These are phyloP conservation scores for Gymnarchus niloticus DNA, from an alignment of 2,113 vertebrate species.

Conservation along the genomic window DNA sequence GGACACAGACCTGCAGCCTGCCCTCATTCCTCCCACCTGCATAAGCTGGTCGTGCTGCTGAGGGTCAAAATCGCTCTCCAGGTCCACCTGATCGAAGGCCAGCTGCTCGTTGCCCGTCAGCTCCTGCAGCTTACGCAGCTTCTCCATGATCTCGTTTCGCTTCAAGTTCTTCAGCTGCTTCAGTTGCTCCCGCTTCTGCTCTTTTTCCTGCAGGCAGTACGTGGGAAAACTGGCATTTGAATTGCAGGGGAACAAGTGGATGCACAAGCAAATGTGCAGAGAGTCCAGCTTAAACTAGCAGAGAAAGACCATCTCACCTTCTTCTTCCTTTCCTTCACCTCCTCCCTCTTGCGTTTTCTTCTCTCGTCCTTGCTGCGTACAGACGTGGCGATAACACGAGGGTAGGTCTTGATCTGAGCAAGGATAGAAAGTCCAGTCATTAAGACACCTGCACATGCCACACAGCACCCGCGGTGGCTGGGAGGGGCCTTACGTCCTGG, in stretches of 20 bases:
- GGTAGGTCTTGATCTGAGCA: conserved; percentile 71
- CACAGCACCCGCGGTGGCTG: not conserved
- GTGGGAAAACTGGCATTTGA: not conserved
- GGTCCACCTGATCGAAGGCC: conserved; percentile 63
- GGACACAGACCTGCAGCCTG: not conserved
- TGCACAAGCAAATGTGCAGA: not conserved
- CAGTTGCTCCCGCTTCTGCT: conserved; percentile 76
- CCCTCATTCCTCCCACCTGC: conserved; percentile 58
- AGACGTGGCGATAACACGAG: conserved; percentile 72
- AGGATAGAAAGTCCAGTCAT: not conserved
- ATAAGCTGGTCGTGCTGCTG: conserved; percentile 75
- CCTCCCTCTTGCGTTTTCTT: conserved; percentile 73
- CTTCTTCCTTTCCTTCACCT: conserved; percentile 69
- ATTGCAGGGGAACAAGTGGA: no score
- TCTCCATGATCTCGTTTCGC: conserved; percentile 73
- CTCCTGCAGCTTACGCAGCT: conserved; percentile 70
- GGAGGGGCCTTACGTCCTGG: conserved; percentile 42
- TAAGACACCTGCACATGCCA: not conserved
- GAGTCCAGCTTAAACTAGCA: rapidly evolving
- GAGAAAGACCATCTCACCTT: conserved; percentile 54
- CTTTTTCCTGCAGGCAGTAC: conserved; percentile 63
- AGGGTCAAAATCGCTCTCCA: conserved; percentile 77
- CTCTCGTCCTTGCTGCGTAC: conserved; percentile 78
- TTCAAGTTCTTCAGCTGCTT: conserved; percentile 88
- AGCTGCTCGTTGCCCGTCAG: conserved; percentile 69